Percentiles rank a stretch among this genome's conserved stretches.
phyloP scores from a whole-genome alignment of 2,888 invertebrate species.

The Galeruca laticollis region DNA sequence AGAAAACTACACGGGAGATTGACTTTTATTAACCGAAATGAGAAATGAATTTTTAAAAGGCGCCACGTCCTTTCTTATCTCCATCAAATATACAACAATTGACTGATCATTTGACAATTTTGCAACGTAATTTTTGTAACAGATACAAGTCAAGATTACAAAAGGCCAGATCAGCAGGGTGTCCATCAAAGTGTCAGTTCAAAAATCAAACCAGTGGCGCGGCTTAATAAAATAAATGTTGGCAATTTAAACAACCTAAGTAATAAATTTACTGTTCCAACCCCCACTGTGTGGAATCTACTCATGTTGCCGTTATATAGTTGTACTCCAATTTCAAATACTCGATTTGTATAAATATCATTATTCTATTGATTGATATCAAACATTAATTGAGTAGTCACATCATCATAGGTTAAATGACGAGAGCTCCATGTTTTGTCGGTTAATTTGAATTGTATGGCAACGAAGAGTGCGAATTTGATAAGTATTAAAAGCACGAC shows the following conservation, averaged over 20 bases:
- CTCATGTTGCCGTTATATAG: too few relatives aligned
- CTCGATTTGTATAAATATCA: too few relatives aligned
- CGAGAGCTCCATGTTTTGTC: too few relatives aligned
- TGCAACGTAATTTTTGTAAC: slow-evolving; percentile 46
- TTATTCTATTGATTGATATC: too few relatives aligned
- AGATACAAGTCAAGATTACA: slow-evolving; percentile 42
- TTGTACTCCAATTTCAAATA: too few relatives aligned
- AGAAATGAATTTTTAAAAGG: slow-evolving; percentile 45
- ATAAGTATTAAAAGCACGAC: too few relatives aligned
- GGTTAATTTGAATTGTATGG: too few relatives aligned
- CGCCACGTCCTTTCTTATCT: slow-evolving; percentile 43
- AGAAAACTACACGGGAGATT: neutral
- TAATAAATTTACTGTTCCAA: too few relatives aligned
- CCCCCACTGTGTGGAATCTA: too few relatives aligned
- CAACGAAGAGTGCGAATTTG: too few relatives aligned
- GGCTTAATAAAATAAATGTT: neutral
- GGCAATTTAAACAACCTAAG: neutral
- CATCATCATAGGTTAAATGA: too few relatives aligned
- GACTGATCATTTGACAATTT: slow-evolving; percentile 48
- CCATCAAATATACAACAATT: slow-evolving; percentile 42
- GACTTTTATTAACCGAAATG: slow-evolving; percentile 26
- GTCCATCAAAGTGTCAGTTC: slow-evolving; percentile 43
- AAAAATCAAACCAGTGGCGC: slow-evolving; percentile 31
- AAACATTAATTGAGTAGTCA: too few relatives aligned
- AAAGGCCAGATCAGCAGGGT: slow-evolving; percentile 38